These are phyloP conservation scores for Esox lucius DNA, from an alignment of 2,797 vertebrate genomes.

Conservation along the genomic window DNA sequence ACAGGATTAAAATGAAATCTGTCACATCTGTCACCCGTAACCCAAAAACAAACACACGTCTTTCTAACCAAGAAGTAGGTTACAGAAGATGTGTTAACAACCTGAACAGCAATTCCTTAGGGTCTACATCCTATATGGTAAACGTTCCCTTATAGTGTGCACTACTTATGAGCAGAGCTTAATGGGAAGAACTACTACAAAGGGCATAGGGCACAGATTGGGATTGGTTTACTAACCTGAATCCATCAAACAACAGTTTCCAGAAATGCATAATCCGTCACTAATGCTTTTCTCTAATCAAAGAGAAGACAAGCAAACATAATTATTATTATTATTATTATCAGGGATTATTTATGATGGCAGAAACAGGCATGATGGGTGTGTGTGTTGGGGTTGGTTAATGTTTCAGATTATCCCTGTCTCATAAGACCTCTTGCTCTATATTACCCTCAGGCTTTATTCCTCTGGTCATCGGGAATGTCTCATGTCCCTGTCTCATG, in stretches of 20 bases:
- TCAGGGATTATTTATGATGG: constrained; percentile 31
- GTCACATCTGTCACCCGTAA: not conserved
- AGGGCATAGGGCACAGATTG: not conserved
- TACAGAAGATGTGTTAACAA: not conserved
- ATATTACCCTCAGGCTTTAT: constrained; percentile 18
- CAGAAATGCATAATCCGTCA: not conserved
- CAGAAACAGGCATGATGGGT: constrained; percentile 16
- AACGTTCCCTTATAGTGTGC: not conserved
- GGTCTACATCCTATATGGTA: not conserved
- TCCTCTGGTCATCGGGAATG: not conserved
- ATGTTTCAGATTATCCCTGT: constrained; percentile 31
- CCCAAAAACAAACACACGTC: not conserved
- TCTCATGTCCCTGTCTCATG: constrained; percentile 31
- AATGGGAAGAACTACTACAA: not conserved
- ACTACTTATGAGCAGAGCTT: not conserved
- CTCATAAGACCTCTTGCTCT: constrained; percentile 11
- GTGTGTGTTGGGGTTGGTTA: constrained; percentile 18
- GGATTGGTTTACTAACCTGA: not conserved
- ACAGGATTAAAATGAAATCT: not conserved
- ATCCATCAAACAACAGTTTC: not conserved
- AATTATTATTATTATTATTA: constrained; percentile 33
- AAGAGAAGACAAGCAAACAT: constrained; percentile 39
- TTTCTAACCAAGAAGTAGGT: not conserved
- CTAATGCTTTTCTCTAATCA: constrained; percentile 31
- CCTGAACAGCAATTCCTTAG: not conserved